A percentile compares a stretch with the other conserved stretches of the same genome.
Evolutionary conservation across 2,888 invertebrate species (phyloP).

Genomic region (Graphium colonna): DNA sequence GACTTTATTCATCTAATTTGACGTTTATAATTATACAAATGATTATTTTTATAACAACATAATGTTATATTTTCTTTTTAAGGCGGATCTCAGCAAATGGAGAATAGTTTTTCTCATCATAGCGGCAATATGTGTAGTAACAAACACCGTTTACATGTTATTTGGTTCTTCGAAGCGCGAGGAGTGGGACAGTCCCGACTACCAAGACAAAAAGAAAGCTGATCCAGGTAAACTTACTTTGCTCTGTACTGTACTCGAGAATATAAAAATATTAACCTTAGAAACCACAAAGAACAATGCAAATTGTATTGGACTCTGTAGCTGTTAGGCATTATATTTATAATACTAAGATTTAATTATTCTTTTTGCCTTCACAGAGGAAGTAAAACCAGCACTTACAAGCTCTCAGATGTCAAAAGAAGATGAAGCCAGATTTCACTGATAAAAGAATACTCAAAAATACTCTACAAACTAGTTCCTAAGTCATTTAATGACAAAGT

Average conservation of each 20-base stretch:
- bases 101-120: slow-evolving; percentile 86
- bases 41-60: no score
- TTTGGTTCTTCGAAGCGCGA: slow-evolving; percentile 84
- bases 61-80: slow-evolving; percentile 28
- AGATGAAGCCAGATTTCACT: slow-evolving; percentile 27
- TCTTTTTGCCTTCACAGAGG: slow-evolving; percentile 66
- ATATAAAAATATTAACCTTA: slow-evolving; percentile 7
- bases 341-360: no score
- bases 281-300: no score
- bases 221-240: slow-evolving; percentile 46
- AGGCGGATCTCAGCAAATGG: slow-evolving; percentile 85
- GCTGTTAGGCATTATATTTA: no score
- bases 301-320: no score
- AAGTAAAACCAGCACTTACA: slow-evolving; percentile 44
- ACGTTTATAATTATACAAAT: no score
- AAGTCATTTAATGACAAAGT: not conserved
- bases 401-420: slow-evolving; percentile 27
- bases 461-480: not conserved
- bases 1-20: no score
- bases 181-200: slow-evolving; percentile 84
- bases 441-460: not conserved
- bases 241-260: not conserved
- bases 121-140: slow-evolving; percentile 79
- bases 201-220: slow-evolving; percentile 40
- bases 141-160: slow-evolving; percentile 83